Conservation (phyloP, 2,888 invertebrate species). For the Harpalus rufipes region DNA sequence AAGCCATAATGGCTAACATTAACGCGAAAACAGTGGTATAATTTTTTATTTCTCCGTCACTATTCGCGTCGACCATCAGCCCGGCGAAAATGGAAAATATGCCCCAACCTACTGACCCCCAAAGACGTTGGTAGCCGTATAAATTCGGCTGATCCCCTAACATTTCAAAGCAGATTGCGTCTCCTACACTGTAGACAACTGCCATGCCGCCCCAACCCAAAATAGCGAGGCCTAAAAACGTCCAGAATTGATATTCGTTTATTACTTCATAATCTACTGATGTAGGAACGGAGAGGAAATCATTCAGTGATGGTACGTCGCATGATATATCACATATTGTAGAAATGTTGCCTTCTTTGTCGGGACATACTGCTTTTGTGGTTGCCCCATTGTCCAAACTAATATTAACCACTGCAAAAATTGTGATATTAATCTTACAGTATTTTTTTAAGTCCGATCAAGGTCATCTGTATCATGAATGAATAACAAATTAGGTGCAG, state of each 20-base stretch:
- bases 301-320: conserved; percentile 76
- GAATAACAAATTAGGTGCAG: too few species aligned
- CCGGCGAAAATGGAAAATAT: conserved; percentile 87
- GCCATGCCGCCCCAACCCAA: conserved; percentile 91
- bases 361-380: conserved; percentile 71
- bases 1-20: conserved; percentile 82
- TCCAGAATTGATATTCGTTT: conserved; percentile 85
- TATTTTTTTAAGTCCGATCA: too few species aligned
- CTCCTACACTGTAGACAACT: conserved; percentile 91
- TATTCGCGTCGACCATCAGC: conserved; percentile 86
- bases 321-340: conserved; percentile 72
- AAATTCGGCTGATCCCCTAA: conserved; percentile 85
- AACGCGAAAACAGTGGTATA: conserved; percentile 90
- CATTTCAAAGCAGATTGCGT: conserved; percentile 92
- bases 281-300: conserved; percentile 76
- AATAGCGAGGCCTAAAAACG: conserved; percentile 87
- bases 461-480: too few species aligned
- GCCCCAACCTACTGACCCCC: conserved; percentile 94
- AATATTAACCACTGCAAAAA: conserved; percentile 70
- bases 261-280: conserved; percentile 75
- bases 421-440: background rate
- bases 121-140: conserved; percentile 92
- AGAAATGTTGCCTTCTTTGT: conserved; percentile 67
- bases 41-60: conserved; percentile 84
- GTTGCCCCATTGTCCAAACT: conserved; percentile 69